Base-by-base conservation (phyloP, 2,113 vertebrate genomes). In the Tragelaphus scriptus region DNA sequence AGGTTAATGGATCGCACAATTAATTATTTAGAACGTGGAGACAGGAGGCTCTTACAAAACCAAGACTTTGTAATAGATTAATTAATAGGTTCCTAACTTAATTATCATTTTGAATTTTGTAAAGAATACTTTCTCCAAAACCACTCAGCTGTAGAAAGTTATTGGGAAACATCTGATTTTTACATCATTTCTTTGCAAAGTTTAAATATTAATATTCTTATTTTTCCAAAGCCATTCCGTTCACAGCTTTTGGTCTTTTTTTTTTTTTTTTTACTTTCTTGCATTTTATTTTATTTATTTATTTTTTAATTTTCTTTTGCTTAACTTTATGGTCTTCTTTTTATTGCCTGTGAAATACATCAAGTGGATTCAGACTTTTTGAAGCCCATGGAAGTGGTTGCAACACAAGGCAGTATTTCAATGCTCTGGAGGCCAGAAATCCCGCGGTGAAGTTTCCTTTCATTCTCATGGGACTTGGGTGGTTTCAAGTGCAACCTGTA, bases 1-100 rank as follows among this genome's bases (percentile, higher is more conserved):
- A 63, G 96, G 96, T 53, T 47, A 96, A 95, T 21, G 4, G 87
- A 44, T 56, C 65, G 44, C 8, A 25, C 0, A 0, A 85, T 97
- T 97, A 75, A 95, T 98, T 97, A 94, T 95, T 97, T 97, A 96
- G 88, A 96, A 36, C 7, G 3, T 32, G 5, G 28, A 68, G 10
- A 7, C 5, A 3, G 84, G 58, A 96, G 63, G 68, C 93, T 97
- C 5, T 51, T 97, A 81, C 2, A 7, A 95, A 95, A 96, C 88
- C 47, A 94, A 85, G 95, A 55, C 11, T 96, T 96, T 96, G 53
- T 96, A 79, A 95, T 91, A 96, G 80, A 49, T 97, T 95, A 95
- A 88, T 63, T 94, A 97, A 96, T 96, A 68, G 0, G 0, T 86
- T 89, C 47, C 75, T 92, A 81, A 96, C 91, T 97, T 96, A 96